A percentile compares a stretch with the other conserved stretches of the same genome.
These are phyloP conservation scores for Halocaridina rubra DNA, from an alignment of 2,888 invertebrate genomes.

Conservation along the genomic window DNA sequence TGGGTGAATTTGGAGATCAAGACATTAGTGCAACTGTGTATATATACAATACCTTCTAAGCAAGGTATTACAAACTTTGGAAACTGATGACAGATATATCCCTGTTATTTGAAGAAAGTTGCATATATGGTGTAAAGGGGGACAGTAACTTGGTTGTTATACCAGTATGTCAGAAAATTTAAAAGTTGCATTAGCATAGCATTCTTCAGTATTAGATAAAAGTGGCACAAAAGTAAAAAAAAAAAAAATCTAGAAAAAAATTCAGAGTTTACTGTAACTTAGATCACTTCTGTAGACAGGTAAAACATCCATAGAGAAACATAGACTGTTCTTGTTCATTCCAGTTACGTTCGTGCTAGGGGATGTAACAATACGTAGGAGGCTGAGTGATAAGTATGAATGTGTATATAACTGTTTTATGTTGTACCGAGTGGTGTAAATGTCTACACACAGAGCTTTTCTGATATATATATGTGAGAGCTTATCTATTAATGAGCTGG, in stretches of 20 bases:
- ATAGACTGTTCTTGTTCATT: slow-evolving; percentile 55
- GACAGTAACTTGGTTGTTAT: slow-evolving; percentile 28
- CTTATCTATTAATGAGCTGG: background rate
- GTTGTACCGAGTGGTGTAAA: slow-evolving; percentile 52
- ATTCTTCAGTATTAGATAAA: slow-evolving; percentile 59
- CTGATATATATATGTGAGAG: slow-evolving; percentile 3
- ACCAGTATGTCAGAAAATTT: slow-evolving; percentile 42
- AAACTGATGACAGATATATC: background rate
- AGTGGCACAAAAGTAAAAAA: slow-evolving; percentile 54
- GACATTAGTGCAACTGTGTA: slow-evolving; percentile 11
- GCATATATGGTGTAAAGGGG: slow-evolving; percentile 13
- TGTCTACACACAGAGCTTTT: slow-evolving; percentile 36
- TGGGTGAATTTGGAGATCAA: slow-evolving; percentile 21
- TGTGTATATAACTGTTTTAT: slow-evolving; percentile 58
- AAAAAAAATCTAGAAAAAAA: slow-evolving; percentile 53
- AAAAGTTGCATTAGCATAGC: slow-evolving; percentile 51
- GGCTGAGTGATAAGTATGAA: slow-evolving; percentile 51
- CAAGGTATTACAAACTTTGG: slow-evolving; percentile 18
- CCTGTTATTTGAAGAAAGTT: slow-evolving; percentile 13
- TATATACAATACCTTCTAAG: background rate
- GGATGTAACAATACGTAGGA: slow-evolving; percentile 42
- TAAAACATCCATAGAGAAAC: slow-evolving; percentile 45
- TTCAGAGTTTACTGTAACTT: slow-evolving; percentile 51
- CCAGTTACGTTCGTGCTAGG: slow-evolving; percentile 54
- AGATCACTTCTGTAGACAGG: slow-evolving; percentile 56